Evolutionary conservation across 2,797 vertebrate species (phyloP), one percentile per base, ranked within the genome.

Genomic region (Melanotaenia maccullochi): DNA sequence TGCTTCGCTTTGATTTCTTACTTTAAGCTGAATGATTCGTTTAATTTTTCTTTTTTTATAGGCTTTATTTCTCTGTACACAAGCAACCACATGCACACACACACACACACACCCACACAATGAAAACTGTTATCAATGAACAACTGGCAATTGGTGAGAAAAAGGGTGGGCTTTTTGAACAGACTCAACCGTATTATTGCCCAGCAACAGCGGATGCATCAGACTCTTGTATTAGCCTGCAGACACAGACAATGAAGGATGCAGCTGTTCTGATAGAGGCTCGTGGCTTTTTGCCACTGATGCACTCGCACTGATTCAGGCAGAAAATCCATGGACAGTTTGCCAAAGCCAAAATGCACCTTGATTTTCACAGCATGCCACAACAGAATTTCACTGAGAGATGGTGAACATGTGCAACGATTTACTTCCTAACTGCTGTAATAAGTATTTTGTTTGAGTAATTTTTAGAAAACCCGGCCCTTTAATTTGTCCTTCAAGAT

Each of bases 11-110:
- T 18, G 65, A 84, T 85, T 71, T 78, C 58, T 75, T 73, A 67
- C 79, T 89, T 84, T 83, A 63, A 79, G 87, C 81, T 90, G 86
- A 90, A 76, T 90, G 85, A 90, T 87, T 90, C 69, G 86, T 87
- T 86, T 81, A 73, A 42, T 65, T 79, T 67, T 63, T 77, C 40
- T 61, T 70, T 59, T 30, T 30, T 73, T 55, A 60, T 33, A 7
- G 9, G 68, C 60, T 73, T 71, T 80, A 35, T 71, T 67, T 71
- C 57, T 60, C 24, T 36, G 49, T 65, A 61, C 52, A 64, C 38
- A 52, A 68, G 49, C 55, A 57, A 42, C 54, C 25, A 40, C 18
- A 69, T 14, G 28, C 30, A 40, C 8, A 36, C 59, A 40, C 42
- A 61, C 58, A 64, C 36, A 30, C 28, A 30, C 28, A 12, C 3